phyloP scores from a whole-genome alignment of 2,113 vertebrate genomes.

The Erythrocercus mccallii region DNA sequence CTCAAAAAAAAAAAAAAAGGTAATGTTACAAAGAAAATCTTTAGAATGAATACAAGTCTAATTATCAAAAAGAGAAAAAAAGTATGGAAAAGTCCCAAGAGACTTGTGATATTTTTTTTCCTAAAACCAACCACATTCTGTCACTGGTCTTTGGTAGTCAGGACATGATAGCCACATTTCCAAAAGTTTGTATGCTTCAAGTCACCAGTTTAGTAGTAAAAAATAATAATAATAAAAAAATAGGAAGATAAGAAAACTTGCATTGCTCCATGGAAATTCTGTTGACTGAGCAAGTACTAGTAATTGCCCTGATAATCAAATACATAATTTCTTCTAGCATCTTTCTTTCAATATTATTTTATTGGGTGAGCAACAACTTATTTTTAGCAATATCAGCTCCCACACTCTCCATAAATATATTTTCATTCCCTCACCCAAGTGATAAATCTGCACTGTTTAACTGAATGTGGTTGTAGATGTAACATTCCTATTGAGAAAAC shows the following conservation, averaged over 20 bases:
- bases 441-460: not conserved
- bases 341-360: not conserved
- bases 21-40: not conserved
- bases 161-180: not conserved
- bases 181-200: not conserved
- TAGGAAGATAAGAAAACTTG: not conserved
- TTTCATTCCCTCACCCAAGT: not conserved
- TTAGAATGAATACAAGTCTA: not conserved
- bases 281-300: not conserved
- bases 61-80: not conserved
- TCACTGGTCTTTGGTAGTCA: not conserved
- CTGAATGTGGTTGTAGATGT: not conserved
- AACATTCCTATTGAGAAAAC: not conserved
- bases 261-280: not conserved
- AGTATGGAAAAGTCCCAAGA: not conserved
- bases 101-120: rapidly evolving
- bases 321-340: not conserved
- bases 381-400: not conserved
- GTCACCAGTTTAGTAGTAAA: not conserved
- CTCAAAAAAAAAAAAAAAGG: not conserved
- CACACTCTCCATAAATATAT: not conserved
- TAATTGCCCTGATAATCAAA: not conserved
- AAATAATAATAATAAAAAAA: not conserved
- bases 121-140: not conserved
- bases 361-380: not conserved